Conservation (phyloP, 2,888 invertebrate species). For the Orthosia gracilis region DNA sequence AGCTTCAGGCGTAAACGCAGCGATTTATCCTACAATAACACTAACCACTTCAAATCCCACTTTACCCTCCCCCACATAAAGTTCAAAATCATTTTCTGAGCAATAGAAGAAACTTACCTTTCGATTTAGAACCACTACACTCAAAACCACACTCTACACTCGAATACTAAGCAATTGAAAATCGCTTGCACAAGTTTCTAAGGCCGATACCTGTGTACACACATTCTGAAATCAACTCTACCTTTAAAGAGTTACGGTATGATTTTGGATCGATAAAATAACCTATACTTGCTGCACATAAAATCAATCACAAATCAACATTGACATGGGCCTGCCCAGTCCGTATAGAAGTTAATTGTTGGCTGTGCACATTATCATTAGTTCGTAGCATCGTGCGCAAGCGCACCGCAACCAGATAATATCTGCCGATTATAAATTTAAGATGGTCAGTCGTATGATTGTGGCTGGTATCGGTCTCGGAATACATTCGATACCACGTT, state of each 20-base stretch:
- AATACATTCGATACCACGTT: slow-evolving; percentile 53
- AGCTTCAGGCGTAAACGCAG: slow-evolving; percentile 55
- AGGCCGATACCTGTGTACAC: not conserved
- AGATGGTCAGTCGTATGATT: slow-evolving; percentile 71
- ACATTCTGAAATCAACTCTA: slow-evolving; percentile 16
- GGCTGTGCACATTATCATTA: slow-evolving; percentile 83
- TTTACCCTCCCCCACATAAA: not conserved
- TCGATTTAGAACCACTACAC: slow-evolving; percentile 15
- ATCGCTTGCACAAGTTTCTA: slow-evolving; percentile 30
- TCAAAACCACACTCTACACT: slow-evolving; percentile 44
- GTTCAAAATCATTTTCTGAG: slow-evolving; percentile 37
- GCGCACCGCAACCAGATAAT: slow-evolving; percentile 75
- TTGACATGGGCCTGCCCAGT: slow-evolving; percentile 84
- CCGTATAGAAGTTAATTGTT: slow-evolving; percentile 84
- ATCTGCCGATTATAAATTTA: slow-evolving; percentile 77
- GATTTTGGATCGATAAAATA: slow-evolving; percentile 3
- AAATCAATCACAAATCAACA: slow-evolving; percentile 89
- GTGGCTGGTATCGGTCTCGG: slow-evolving; percentile 51
- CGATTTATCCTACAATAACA: slow-evolving; percentile 37
- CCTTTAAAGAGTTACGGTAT: rapidly evolving
- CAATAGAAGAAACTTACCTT: slow-evolving; percentile 39
- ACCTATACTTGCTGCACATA: slow-evolving; percentile 73
- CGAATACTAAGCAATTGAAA: not conserved
- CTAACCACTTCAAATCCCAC: slow-evolving; percentile 22
- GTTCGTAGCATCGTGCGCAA: slow-evolving; percentile 71